These are phyloP conservation scores for Campylorhamphus procurvoides DNA, from an alignment of 2,113 vertebrate genomes.

Conservation along the genomic window DNA sequence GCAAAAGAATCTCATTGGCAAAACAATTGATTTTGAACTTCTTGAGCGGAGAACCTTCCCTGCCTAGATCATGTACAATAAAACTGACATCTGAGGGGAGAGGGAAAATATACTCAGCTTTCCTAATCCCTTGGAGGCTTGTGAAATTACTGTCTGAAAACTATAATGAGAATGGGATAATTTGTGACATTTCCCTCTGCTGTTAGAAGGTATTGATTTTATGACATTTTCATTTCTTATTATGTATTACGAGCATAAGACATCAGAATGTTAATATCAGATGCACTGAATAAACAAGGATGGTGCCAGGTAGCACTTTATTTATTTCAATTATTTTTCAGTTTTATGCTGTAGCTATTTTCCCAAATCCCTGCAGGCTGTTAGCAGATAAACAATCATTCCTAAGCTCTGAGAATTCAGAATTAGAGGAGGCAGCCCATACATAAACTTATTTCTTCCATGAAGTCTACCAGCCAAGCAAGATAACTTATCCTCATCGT, in stretches of 20 bases:
- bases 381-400: constrained; percentile 46
- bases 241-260: constrained; percentile 40
- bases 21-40: constrained; percentile 59
- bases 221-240: constrained; percentile 62
- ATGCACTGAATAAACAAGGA: constrained; percentile 39
- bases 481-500: neutral
- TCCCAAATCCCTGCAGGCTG: constrained; percentile 45
- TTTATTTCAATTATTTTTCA: constrained; percentile 69
- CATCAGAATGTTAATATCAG: constrained; percentile 59
- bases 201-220: constrained; percentile 69
- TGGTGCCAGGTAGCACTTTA: constrained; percentile 54
- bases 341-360: constrained; percentile 50
- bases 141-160: constrained; percentile 66
- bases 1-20: neutral
- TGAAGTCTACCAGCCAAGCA: neutral
- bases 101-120: constrained; percentile 28
- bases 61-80: constrained; percentile 45
- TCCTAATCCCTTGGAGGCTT: constrained; percentile 57
- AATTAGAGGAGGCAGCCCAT: constrained; percentile 14
- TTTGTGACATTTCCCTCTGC: constrained; percentile 69
- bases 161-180: constrained; percentile 68
- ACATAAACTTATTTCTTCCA: constrained; percentile 30
- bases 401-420: constrained; percentile 13
- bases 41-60: neutral
- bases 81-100: constrained; percentile 49